A percentile compares a stretch with the other conserved stretches of the same genome.
Conservation (phyloP, 2,888 invertebrate genomes). For the Erebia aethiops region DNA sequence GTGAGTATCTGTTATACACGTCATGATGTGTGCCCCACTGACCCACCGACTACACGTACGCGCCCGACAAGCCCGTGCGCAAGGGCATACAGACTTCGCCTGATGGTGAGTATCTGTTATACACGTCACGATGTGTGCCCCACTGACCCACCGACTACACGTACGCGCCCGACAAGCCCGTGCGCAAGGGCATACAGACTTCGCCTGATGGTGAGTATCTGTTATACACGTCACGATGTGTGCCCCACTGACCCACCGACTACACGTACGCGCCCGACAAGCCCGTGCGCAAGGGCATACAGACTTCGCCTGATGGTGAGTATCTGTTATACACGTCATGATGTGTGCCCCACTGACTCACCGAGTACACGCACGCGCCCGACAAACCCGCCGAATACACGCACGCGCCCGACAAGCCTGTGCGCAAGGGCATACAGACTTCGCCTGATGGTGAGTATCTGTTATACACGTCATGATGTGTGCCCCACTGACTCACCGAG, state of each 20-base stretch:
- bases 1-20: conserved; percentile 30
- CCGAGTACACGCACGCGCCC: not conserved
- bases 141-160: not conserved
- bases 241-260: not conserved
- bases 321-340: not conserved
- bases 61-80: not conserved
- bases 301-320: conserved; percentile 96
- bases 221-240: not conserved
- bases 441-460: conserved; percentile 85
- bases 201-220: conserved; percentile 85
- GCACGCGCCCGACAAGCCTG: not conserved
- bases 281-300: conserved; percentile 79
- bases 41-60: not conserved
- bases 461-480: not conserved
- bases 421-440: conserved; percentile 86
- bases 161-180: not conserved
- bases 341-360: not conserved
- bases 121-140: not conserved
- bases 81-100: conserved; percentile 93
- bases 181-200: conserved; percentile 86
- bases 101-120: conserved; percentile 86
- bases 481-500: not conserved
- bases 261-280: not conserved
- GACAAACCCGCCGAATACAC: conserved; percentile 83
- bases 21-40: not conserved